Evolutionary conservation across 2,797 vertebrate species (phyloP).

Genomic region (Hylomyscus alleni): DNA sequence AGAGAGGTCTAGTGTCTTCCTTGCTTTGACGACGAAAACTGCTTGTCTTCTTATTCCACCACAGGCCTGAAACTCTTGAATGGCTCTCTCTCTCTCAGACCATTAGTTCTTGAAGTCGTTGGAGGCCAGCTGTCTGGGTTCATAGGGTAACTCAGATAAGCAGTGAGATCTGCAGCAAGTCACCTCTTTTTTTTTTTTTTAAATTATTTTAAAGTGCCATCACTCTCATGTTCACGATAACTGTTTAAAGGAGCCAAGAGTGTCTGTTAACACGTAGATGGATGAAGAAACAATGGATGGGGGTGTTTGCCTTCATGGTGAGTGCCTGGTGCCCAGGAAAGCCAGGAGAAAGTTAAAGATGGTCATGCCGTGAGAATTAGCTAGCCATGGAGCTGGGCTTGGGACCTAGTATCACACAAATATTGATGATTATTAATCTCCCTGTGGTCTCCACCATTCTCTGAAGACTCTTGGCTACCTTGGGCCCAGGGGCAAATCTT

Average conservation of each 20-base stretch:
- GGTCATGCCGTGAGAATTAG: neutral
- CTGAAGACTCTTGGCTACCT: neutral
- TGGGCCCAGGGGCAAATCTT: neutral
- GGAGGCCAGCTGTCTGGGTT: neutral
- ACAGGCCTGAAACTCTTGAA: neutral
- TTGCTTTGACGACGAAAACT: neutral
- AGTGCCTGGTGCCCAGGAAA: neutral
- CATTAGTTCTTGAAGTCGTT: neutral
- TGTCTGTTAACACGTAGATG: too few relatives aligned
- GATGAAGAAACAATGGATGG: neutral
- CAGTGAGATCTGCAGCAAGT: neutral
- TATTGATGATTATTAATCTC: accelerated
- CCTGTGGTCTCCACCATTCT: neutral
- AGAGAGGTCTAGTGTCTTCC: neutral
- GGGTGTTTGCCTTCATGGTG: neutral
- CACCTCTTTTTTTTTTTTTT: neutral
- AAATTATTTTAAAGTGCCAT: neutral
- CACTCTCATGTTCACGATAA: too few relatives aligned
- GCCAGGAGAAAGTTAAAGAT: neutral
- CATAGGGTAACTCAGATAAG: neutral
- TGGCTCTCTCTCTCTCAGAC: neutral
- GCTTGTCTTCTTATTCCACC: neutral
- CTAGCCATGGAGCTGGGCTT: neutral
- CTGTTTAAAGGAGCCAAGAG: too few relatives aligned
- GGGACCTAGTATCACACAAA: accelerated